A percentile compares a stretch with the other conserved stretches of the same genome.
Conservation (phyloP, 1,140 invertebrate genomes). For the Scaptodrosophila lebanonensis region DNA sequence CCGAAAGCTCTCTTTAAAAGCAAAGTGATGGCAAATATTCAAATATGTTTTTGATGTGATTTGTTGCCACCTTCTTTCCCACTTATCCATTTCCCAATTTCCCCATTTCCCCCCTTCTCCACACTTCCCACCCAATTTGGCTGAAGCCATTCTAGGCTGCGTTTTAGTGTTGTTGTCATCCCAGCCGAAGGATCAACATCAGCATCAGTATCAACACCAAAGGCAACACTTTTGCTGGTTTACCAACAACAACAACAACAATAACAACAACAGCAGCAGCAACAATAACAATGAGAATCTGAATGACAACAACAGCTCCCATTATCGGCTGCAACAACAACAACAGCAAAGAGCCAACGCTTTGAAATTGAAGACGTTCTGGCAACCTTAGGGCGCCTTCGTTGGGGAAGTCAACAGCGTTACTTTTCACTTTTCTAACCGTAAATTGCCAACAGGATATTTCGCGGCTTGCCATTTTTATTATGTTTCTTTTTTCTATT, state of each 20-base stretch:
- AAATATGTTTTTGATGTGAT: conserved; percentile 76
- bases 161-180: conserved; percentile 22
- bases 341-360: conserved; percentile 37
- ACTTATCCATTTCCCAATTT: too few relatives aligned
- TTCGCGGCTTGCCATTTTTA: conserved; percentile 54
- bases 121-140: conserved; percentile 62
- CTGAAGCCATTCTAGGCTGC: conserved; percentile 51
- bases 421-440: conserved; percentile 57
- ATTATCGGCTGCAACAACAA: conserved; percentile 56
- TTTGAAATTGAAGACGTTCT: conserved; percentile 70
- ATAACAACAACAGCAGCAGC: conserved; percentile 17
- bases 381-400: conserved; percentile 5
- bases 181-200: too few relatives aligned
- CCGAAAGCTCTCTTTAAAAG: conserved; percentile 41
- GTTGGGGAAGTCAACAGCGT: conserved; percentile 28
- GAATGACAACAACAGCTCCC: conserved; percentile 39
- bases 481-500: conserved; percentile 3
- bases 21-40: conserved; percentile 74
- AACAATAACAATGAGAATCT: conserved; percentile 58
- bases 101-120: neutral
- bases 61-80: conserved; percentile 44
- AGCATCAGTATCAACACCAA: conserved; percentile 39
- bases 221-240: conserved; percentile 52
- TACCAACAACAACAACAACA: conserved; percentile 52
- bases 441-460: conserved; percentile 68